These are phyloP conservation scores for Galagoides demidoff DNA, from an alignment of 2,797 vertebrate species.

Conservation along the genomic window DNA sequence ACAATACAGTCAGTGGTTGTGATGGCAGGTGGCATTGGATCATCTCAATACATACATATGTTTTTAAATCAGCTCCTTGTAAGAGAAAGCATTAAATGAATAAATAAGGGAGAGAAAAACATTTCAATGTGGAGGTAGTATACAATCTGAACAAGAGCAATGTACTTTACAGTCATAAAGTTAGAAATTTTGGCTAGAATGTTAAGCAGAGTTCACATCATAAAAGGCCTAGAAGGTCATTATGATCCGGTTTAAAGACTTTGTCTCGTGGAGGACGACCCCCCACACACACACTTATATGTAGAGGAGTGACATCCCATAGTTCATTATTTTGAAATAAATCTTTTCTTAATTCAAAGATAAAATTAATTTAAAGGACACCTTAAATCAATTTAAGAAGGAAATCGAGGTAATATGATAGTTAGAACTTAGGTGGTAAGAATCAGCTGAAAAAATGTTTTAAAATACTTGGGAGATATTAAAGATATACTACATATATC, in stretches of 20 bases:
- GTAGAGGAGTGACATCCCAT: not conserved
- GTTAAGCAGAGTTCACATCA: not conserved
- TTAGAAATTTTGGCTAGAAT: not conserved
- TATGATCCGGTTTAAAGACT: not conserved
- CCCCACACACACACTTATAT: not conserved
- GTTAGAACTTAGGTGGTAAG: not conserved
- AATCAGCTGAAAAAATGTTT: not conserved
- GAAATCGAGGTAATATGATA: not conserved
- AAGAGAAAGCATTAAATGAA: not conserved
- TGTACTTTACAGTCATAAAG: not conserved
- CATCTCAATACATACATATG: too few relatives aligned
- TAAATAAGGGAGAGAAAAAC: not conserved
- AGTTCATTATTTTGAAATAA: not conserved
- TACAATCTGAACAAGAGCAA: not conserved
- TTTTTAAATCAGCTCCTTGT: rapidly evolving
- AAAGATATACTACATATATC: not conserved
- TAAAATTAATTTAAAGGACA: not conserved
- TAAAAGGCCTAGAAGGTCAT: not conserved
- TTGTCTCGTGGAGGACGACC: not conserved
- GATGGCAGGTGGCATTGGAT: not conserved
- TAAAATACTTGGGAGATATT: not conserved
- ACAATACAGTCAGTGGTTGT: not conserved
- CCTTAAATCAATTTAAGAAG: not conserved
- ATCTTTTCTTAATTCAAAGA: not conserved
- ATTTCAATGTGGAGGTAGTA: not conserved